These are phyloP conservation scores for Larimichthys polyactis DNA, from an alignment of 2,113 vertebrate genomes.

Conservation along the genomic window DNA sequence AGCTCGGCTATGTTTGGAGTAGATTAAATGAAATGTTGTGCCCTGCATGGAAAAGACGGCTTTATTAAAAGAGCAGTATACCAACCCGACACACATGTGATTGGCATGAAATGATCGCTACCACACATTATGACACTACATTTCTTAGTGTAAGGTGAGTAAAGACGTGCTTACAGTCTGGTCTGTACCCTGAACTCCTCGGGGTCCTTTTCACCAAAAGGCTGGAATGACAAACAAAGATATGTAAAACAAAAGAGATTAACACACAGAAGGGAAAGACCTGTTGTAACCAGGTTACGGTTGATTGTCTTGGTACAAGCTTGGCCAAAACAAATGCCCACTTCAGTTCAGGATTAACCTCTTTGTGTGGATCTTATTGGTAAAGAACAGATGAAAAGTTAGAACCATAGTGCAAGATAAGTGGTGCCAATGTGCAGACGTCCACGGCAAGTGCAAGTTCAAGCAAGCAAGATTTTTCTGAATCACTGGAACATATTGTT, in stretches of 20 bases:
- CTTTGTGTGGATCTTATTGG: neutral
- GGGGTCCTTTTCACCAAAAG: conserved; percentile 88
- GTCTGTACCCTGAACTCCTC: conserved; percentile 85
- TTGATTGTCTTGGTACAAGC: neutral
- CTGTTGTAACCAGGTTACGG: neutral
- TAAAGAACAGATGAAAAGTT: neutral
- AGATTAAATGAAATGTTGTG: conserved; percentile 52
- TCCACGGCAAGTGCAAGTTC: neutral
- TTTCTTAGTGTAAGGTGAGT: neutral
- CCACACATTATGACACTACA: neutral
- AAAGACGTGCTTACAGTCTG: conserved; percentile 85
- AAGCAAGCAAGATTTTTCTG: neutral
- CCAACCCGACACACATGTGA: neutral
- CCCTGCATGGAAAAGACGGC: conserved; percentile 37
- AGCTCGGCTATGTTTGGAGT: conserved; percentile 44
- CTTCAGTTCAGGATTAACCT: neutral
- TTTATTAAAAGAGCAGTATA: conserved; percentile 22
- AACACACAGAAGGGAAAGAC: neutral
- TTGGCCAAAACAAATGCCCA: neutral
- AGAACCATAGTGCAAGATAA: neutral
- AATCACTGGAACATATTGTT: neutral
- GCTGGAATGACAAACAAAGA: conserved; percentile 66
- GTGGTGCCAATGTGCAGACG: neutral
- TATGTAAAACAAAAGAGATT: neutral
- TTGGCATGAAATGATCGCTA: conserved; percentile 9